Evolutionary conservation across 64 coral and sea anemone species (phyloP), one percentile per base, ranked within the genome.

Genomic region (Stylophora pistillata): DNA sequence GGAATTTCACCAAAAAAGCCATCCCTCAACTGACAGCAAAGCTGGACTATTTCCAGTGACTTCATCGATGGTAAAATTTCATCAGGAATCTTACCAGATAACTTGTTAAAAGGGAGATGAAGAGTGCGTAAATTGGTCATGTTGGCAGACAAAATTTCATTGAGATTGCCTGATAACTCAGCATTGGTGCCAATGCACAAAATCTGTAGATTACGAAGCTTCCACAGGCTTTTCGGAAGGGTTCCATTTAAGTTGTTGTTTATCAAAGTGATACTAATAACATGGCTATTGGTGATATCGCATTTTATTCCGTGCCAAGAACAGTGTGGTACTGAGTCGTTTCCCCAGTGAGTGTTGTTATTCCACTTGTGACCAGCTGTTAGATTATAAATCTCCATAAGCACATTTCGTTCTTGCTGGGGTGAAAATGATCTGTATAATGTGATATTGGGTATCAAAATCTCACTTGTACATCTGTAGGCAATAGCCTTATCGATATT

Each of bases 221-320:
- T 85, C 94, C 94, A 96, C 17, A 96, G 90, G 47, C 55, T 95
- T 14, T 33, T 73, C 23, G 94, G 94, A 95, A 85, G 94, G 64
- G 26, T 96, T 25, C 91, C 91, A 21, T 21, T 76, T 12, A 96
- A 63, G n/a, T 92, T 96, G 32, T 96, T 96, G 23, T 82, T 1
- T 15, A 47, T 32, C 9, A 96, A 78, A 23, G 70, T 53, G 11
- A 96, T 78, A 75, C 90, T 75, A 26, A 92, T 96, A 20, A 96
- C 68, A 13, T 80, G 86, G 32, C 58, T 55, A 47, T 27, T 85
- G 5, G 64, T 77, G 37, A 86, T 89, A 27, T 80, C 30, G 53
- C 94, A 96, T 53, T 72, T 79, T 16, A 96, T 76, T 57, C 90
- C 94, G 31, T 80, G 92, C 94, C 94, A 95, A 2, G 23, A 78